These are phyloP conservation scores for Aphidius gifuensis DNA, from an alignment of 1,140 invertebrate species.

Conservation along the genomic window DNA sequence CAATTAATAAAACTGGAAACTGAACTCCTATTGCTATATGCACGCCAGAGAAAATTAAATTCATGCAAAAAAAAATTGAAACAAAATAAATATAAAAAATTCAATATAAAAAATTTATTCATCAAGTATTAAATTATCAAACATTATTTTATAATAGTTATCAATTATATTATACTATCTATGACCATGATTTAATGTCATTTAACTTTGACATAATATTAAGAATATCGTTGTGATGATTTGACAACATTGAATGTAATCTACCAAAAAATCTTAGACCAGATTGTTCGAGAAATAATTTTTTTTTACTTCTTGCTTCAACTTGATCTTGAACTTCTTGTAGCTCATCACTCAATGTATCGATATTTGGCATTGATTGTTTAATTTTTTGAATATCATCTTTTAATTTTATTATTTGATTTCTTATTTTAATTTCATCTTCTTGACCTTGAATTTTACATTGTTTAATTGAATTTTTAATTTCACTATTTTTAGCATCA, in stretches of 20 bases:
- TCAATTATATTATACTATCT: too few species aligned
- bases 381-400: slow-evolving; percentile 29
- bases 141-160: too few species aligned
- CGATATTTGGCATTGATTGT: slow-evolving; percentile 23
- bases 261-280: slow-evolving; percentile 35
- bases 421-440: slow-evolving; percentile 30
- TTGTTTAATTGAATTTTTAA: slow-evolving; percentile 27
- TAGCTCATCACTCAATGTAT: slow-evolving; percentile 24
- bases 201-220: slow-evolving; percentile 5
- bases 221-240: slow-evolving; percentile 28
- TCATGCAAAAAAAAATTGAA: too few species aligned
- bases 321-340: slow-evolving; percentile 34
- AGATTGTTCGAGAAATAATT: slow-evolving; percentile 28
- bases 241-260: slow-evolving; percentile 32
- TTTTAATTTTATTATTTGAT: slow-evolving; percentile 33
- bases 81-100: too few species aligned
- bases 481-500: slow-evolving; percentile 28
- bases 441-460: slow-evolving; percentile 29
- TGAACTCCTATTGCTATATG: too few species aligned
- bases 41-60: too few species aligned
- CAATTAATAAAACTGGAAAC: too few species aligned
- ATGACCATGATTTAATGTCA: too few species aligned
- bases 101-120: too few species aligned
- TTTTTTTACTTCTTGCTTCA: slow-evolving; percentile 28
- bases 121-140: too few species aligned